Base-by-base conservation (phyloP, 2,113 vertebrate species). In the Neodontobutis hainanensis region DNA sequence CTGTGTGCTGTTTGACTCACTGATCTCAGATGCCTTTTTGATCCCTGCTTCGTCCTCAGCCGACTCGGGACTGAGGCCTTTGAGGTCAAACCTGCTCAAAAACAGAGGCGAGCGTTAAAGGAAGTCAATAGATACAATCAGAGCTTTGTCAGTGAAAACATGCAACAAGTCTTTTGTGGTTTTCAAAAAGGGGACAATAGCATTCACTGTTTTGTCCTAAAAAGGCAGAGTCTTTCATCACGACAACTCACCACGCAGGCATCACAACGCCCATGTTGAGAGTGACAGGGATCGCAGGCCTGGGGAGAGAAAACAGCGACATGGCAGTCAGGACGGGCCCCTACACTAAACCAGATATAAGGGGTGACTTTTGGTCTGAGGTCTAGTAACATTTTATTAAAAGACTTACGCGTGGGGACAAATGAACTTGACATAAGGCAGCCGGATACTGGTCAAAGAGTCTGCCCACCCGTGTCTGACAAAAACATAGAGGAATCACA, bases 321-420 rank as follows among this genome's bases (percentile, higher is more conserved):
- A 70, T 10, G 57, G 36, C 32, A 7, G 34, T 40, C 15, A 40
- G 38, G 38, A 40, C 38, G 19, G 19, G 19, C 19, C 19, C 19
- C 19, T n/a, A 3, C 19, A 27, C 19, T 27, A 27, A 27, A 27
- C 19, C 1, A 27, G 19, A 27, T 3, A 27, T 27, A 27, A 27
- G 19, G 19, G 3, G 19, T 27, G 19, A 27, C 19, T 2, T 27
- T 27, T 27, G 3, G 19, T 27, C 1, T 27, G 19, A 27, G 38
- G 12, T 5, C 19, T 11, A 2, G 2, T 32, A 35, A 32, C 46
- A 12, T 51, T 27, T 27, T 35, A 69, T 4, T n/a, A 27, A 16
- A 3, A 61, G 76, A 97, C 97, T 96, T 82, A 99, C 97, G 97
- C 97, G 3, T 98, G 95, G 77, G 97, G 97, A 81, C 96, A 99